A percentile compares a stretch with the other conserved stretches of the same genome.
These are phyloP conservation scores for Dromococcyx pavoninus DNA, from an alignment of 2,797 vertebrate species.

Conservation along the genomic window DNA sequence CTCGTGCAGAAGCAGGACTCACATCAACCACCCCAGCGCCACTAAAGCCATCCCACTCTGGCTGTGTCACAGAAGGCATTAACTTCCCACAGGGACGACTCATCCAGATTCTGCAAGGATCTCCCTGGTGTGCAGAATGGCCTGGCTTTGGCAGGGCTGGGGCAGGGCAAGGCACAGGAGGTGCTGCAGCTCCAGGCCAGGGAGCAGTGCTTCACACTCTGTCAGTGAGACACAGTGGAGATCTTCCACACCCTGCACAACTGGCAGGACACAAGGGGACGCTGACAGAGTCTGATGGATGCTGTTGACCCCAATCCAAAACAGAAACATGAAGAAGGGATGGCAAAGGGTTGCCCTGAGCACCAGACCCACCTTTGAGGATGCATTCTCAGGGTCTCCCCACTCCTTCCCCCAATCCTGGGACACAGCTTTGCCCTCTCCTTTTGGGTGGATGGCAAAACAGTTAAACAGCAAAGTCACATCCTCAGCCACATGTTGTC, in stretches of 20 bases:
- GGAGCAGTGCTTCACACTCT: background rate
- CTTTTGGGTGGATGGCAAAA: background rate
- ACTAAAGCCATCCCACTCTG: background rate
- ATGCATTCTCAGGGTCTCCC: background rate
- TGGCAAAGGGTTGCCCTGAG: background rate
- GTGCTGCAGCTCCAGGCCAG: background rate
- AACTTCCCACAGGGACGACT: background rate
- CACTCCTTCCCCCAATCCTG: background rate
- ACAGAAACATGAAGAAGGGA: background rate
- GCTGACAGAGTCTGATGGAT: background rate
- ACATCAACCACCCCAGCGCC: background rate
- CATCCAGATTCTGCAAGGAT: background rate
- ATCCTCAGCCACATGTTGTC: accelerated
- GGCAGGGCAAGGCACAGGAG: background rate
- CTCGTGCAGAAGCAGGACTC: background rate
- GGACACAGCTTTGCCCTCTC: background rate
- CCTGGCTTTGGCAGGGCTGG: background rate
- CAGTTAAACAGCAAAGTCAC: background rate
- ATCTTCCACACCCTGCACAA: background rate
- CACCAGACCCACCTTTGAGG: background rate
- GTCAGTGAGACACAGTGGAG: background rate
- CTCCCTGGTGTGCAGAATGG: background rate
- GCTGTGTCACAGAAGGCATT: background rate
- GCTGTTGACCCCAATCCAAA: background rate
- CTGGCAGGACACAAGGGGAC: background rate